Evolutionary conservation across 2,797 vertebrate species (phyloP), one percentile per base, ranked within the genome.

Genomic region (Fistularia commersonii): DNA sequence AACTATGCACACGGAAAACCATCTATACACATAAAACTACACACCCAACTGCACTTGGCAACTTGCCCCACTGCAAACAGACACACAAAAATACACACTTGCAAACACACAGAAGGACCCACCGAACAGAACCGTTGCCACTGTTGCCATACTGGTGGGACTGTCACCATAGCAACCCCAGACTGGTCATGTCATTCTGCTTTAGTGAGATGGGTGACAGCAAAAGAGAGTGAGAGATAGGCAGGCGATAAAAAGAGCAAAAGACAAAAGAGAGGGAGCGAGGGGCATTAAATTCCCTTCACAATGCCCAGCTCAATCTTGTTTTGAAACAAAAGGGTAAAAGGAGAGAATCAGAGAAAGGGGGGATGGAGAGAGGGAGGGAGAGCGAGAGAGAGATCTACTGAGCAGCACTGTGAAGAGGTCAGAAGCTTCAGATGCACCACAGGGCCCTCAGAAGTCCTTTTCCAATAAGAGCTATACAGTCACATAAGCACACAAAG

Each of bases 151-250:
- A 77, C 74, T 66, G 84, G 75, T 92, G 92, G 92, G 93, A 93
- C 91, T 88, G 90, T 96, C 91, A 90, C 95, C 94, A 97, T 97
- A 89, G 94, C 92, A 96, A 97, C 95, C 91, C 84, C 89, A 90
- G 90, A 93, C 92, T 89, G 92, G 93, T 91, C 93, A 93, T 92
- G 93, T 93, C 93, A 92, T 77, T 66, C 70, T 48, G 70, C 65
- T 81, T 85, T 77, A 80, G 79, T 59, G 58, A 74, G 72, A 84
- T 45, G 74, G 77, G 85, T 80, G 81, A 85, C 76, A 68, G 75
- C 42, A 11, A 74, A 64, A 66, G 66, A 66, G 50, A 76, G 57
- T 49, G 74, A 74, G 65, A 70, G 82, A 82, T 73, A 69, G 69
- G 61, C 72, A 66, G 72, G 54, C 52, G 52, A 79, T 81, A 80